These are phyloP conservation scores for Axis porcinus DNA, from an alignment of 2,113 vertebrate species.

Conservation along the genomic window DNA sequence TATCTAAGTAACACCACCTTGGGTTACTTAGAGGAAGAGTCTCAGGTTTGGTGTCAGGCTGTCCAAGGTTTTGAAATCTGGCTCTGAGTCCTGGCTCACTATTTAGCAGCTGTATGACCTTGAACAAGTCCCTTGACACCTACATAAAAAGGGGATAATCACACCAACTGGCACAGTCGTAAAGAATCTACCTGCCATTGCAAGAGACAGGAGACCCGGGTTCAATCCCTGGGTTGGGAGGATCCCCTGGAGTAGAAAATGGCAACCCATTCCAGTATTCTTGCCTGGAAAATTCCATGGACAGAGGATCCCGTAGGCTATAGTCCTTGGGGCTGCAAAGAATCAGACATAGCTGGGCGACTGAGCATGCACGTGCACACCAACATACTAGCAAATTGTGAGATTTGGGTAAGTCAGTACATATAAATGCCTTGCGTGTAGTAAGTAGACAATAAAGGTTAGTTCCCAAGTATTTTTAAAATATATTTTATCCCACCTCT, in stretches of 20 bases:
- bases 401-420: not conserved
- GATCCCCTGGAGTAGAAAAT: not conserved
- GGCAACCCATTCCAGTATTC: not conserved
- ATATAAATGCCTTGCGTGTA: not conserved
- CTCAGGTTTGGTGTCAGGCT: slow-evolving; percentile 1
- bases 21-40: not conserved
- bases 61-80: slow-evolving; percentile 25
- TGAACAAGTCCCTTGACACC: slow-evolving; percentile 9
- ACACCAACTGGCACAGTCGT: not conserved
- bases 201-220: not conserved
- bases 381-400: not conserved
- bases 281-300: not conserved
- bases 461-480: not conserved
- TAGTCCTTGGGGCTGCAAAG: not conserved
- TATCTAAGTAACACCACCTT: not conserved
- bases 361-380: not conserved
- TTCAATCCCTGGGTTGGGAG: not conserved
- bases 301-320: not conserved
- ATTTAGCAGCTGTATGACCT: not conserved
- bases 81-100: not conserved
- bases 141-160: not conserved
- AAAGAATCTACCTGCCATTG: not conserved
- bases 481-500: not conserved
- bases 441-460: not conserved
- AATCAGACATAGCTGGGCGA: not conserved